Evolutionary conservation across 2,113 vertebrate genomes (phyloP).

Genomic region (Salvator merianae): DNA sequence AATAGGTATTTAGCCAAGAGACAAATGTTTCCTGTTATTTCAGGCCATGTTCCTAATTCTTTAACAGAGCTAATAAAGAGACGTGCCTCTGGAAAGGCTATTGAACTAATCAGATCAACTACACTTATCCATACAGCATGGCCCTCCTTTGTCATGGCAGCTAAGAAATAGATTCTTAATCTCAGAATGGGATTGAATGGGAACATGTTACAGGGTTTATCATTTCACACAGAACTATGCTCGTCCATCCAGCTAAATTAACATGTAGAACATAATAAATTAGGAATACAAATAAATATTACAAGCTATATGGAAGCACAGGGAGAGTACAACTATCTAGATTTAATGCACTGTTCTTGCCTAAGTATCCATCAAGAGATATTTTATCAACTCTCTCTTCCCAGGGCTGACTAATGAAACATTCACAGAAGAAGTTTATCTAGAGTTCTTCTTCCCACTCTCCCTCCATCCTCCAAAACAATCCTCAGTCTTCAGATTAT

Average conservation of each 20-base stretch:
- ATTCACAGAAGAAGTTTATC: background rate
- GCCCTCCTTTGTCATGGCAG: slow-evolving; percentile 48
- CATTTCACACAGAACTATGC: too few species aligned
- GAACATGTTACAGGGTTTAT: background rate
- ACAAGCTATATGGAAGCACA: background rate
- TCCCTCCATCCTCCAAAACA: background rate
- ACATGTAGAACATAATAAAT: background rate
- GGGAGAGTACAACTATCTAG: background rate
- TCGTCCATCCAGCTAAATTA: background rate
- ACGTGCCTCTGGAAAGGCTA: background rate
- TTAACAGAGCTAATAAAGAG: background rate
- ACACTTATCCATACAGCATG: slow-evolving; percentile 25
- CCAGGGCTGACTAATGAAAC: background rate
- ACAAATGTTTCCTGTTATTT: background rate
- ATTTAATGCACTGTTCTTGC: background rate
- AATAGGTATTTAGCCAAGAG: background rate
- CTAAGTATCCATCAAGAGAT: background rate
- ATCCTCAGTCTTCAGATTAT: background rate
- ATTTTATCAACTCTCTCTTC: background rate
- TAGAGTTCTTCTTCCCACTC: background rate
- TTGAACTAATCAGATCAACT: slow-evolving; percentile 49
- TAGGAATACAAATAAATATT: background rate
- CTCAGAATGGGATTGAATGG: background rate
- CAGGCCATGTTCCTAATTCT: slow-evolving; percentile 34
- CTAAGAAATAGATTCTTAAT: slow-evolving; percentile 45